A percentile compares a stretch with the other conserved stretches of the same genome.
Conservation (phyloP, 2,797 vertebrate species). For the Eulemur albifrons region DNA sequence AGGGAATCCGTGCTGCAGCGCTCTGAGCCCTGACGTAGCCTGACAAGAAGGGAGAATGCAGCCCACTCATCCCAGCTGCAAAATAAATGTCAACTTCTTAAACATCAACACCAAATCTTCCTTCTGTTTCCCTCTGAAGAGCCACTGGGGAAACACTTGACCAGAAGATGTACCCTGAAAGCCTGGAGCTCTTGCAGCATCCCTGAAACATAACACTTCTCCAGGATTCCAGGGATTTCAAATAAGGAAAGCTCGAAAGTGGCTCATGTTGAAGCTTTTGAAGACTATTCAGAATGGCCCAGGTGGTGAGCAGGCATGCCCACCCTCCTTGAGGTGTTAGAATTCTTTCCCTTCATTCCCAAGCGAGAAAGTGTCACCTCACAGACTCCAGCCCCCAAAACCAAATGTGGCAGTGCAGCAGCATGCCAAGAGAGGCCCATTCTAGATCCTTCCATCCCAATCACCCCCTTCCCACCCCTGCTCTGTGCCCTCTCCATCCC, state of each 20-base stretch:
- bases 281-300: neutral
- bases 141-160: neutral
- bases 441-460: neutral
- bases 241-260: neutral
- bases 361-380: neutral
- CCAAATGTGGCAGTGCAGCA: neutral
- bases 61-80: neutral
- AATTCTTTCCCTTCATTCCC: neutral
- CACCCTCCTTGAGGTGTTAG: neutral
- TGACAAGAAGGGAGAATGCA: neutral
- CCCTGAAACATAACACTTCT: neutral
- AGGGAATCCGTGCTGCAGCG: neutral
- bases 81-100: constrained; percentile 16
- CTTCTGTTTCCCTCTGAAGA: constrained; percentile 23
- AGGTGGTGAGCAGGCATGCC: neutral
- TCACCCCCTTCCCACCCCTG: neutral
- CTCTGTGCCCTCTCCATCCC: neutral
- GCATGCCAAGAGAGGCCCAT: neutral
- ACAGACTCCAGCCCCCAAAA: neutral
- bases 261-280: neutral
- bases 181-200: neutral
- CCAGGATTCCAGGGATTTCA: neutral
- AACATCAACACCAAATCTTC: neutral
- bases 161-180: neutral
- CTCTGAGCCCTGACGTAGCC: neutral